Base-by-base conservation (phyloP, 2,113 vertebrate genomes). In the Ascaphus truei region DNA sequence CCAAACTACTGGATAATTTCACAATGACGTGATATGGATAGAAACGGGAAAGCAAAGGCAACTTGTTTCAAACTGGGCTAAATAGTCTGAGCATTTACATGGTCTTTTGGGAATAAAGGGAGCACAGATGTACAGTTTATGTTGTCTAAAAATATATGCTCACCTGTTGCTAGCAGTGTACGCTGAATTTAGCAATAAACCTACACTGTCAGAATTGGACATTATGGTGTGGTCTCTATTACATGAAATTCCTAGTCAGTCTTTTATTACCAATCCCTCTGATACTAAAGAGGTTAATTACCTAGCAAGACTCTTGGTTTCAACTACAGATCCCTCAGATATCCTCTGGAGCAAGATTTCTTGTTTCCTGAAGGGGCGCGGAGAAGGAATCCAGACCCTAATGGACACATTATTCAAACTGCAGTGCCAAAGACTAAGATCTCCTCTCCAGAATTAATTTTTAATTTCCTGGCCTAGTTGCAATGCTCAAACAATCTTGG, bases 381-480 rank as follows among this genome's bases (percentile, higher is more conserved):
- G 59, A 20, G 27, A 76, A 20, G 47, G 71, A 64, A 73, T 84
- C 74, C 50, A 41, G 71, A 58, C 16, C 52, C 64, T 73, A 61
- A 75, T 31, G 72, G 81, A 81, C 77, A 80, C 9, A 66, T 63
- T 43, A 72, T 23, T 78, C 72, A 74, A 80, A 80, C 71, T 41
- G 55, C 65, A 45, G 25, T 80, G 75, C 72, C 74, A 77, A 81
- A 79, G 58, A 76, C 43, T 65, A 76, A 56, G 63, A 76, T 79
- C 75, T 76, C 73, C 77, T 80, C 85, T 85, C 78, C 81, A 84
- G 79, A 83, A 77, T 83, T 84, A 84, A 88, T 81, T 84, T 85
- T 85, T 84, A 82, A 85, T 84, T 88, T 89, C 83, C 85, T 83
- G 82, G 83, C 77, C 81, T 77, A 36, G 37, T 56, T 81, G 80